These are phyloP conservation scores for Dipodomys spectabilis DNA, from an alignment of 2,113 vertebrate species.

Conservation along the genomic window DNA sequence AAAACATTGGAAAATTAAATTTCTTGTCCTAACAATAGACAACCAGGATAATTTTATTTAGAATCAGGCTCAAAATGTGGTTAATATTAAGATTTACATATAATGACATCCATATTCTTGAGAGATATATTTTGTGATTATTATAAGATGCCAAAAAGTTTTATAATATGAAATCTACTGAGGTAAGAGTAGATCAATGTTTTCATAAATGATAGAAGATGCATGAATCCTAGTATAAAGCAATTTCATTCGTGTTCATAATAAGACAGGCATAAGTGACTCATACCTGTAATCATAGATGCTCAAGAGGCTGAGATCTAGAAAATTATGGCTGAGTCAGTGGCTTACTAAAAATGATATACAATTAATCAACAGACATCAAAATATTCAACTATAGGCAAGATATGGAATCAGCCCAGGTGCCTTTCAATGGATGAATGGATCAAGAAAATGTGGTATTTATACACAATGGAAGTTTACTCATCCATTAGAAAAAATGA, in stretches of 20 bases:
- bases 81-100: neutral
- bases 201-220: conserved; percentile 7
- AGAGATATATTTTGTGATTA: neutral
- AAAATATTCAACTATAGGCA: neutral
- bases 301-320: neutral
- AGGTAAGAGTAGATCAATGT: neutral
- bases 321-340: no score
- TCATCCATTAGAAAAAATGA: no score
- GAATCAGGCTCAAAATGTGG: neutral
- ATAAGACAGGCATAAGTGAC: neutral
- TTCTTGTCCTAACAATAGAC: neutral
- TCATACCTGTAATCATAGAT: conserved; percentile 8
- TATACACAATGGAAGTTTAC: no score
- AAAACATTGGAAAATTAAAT: neutral
- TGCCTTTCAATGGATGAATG: no score
- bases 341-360: neutral
- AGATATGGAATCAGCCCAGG: no score
- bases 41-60: neutral
- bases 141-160: neutral
- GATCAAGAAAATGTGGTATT: no score
- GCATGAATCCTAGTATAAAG: neutral
- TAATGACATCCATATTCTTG: neutral
- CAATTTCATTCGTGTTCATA: neutral
- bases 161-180: neutral
- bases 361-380: neutral